Conservation (phyloP, 2,797 vertebrate genomes). For the Hypotaenidia philippensis region DNA sequence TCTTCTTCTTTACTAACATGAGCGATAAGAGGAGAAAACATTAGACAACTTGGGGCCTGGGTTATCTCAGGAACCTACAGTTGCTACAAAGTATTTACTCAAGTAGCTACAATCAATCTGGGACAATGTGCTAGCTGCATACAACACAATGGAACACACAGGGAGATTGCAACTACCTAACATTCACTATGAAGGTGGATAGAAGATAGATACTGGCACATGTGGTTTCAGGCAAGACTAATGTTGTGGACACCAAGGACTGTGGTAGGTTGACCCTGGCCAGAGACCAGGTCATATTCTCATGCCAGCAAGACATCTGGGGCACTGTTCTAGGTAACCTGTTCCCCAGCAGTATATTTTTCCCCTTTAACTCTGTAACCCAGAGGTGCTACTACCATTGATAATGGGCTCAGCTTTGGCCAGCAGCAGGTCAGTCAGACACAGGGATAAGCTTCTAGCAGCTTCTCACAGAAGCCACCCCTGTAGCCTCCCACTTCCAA, state of each 20-base stretch:
- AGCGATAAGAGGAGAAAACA: too few species aligned
- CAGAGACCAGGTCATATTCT: background rate
- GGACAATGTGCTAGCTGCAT: fast-evolving
- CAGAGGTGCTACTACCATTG: fast-evolving
- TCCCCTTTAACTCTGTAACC: background rate
- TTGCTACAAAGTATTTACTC: background rate
- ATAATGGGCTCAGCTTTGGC: background rate
- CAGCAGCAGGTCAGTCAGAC: fast-evolving
- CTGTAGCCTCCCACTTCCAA: background rate
- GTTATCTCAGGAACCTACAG: background rate
- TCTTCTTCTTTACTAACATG: too few species aligned
- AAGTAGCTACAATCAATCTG: background rate
- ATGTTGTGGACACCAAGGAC: background rate
- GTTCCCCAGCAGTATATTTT: background rate
- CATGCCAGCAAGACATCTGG: too few species aligned
- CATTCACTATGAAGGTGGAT: background rate
- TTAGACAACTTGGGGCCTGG: too few species aligned
- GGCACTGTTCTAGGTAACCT: too few species aligned
- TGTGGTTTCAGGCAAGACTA: background rate
- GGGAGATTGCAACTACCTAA: background rate
- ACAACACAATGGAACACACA: background rate
- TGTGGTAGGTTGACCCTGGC: background rate
- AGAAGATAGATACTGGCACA: background rate
- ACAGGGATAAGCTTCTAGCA: background rate
- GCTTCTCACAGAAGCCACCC: background rate